Base-by-base conservation (phyloP, 2,113 vertebrate species). In the Rhizomys pruinosus region DNA sequence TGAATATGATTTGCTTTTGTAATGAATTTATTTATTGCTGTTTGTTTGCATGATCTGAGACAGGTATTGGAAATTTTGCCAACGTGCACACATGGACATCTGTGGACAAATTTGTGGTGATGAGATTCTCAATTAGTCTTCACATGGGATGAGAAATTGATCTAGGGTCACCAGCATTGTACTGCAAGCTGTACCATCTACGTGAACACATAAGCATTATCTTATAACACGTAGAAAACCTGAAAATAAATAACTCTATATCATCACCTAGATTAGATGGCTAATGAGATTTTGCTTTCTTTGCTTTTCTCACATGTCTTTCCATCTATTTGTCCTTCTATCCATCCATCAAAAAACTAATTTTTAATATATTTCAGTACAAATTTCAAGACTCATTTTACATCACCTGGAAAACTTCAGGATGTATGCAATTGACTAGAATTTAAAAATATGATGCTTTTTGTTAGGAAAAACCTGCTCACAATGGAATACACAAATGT, bases 351-450 rank as follows among this genome's bases (percentile, higher is more conserved):
- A 32, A 84, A 47, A 23, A 81, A 59, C 15, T 79, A 68, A 32
- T 64, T 97, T 91, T 78, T 72, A 23, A 78, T 88, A n/a, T n/a
- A 89, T 78, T 89, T 87, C 71, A 84, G 80, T 80, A 0, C 29
- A 52, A 87, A 61, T 93, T 94, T 91, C n/a, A 86, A 63, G 22
- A 92, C 0, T 77, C 20, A 52, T 5, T 55, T 84, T 34, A 37
- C 1, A 78, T 86, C 9, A 91, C 11, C 32, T 29, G 2, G 29
- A 72, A 81, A 87, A 61, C 12, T 42, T 93, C 27, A 93, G 25
- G 39, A 80, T 47, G n/a, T n/a, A n/a, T n/a, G n/a, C n/a, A n/a
- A n/a, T n/a, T n/a, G n/a, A n/a, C n/a, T n/a, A n/a, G n/a, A n/a
- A n/a, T n/a, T n/a, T n/a, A n/a, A n/a, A n/a, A n/a, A n/a, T n/a